Conservation (phyloP, 23 tunicate genomes). For the Trididemnum nubilum region DNA sequence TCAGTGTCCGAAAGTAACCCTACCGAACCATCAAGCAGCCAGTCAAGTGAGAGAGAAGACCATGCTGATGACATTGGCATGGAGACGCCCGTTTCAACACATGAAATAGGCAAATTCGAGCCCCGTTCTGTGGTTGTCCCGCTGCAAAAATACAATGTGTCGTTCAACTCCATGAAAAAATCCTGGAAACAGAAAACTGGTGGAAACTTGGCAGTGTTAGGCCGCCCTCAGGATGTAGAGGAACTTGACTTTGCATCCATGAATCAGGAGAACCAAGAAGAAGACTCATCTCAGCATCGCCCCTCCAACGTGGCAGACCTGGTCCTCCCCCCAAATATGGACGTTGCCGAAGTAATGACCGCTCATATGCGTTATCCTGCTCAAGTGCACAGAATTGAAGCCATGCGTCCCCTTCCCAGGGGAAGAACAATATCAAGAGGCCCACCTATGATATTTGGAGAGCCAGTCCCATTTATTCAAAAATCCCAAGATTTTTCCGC, state of each 20-base stretch:
- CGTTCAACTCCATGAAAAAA: constrained; percentile 35
- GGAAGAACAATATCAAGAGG: constrained; percentile 53
- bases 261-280: background rate
- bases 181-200: constrained; percentile 34
- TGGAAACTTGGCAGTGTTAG: background rate
- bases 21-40: constrained; percentile 59
- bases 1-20: constrained; percentile 25
- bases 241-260: constrained; percentile 11
- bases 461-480: constrained; percentile 48
- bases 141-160: constrained; percentile 39
- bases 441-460: constrained; percentile 67
- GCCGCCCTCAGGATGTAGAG: background rate
- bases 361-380: constrained; percentile 63
- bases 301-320: constrained; percentile 42
- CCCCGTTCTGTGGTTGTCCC: constrained; percentile 63
- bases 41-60: constrained; percentile 43
- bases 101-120: background rate
- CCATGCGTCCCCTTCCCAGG: constrained; percentile 53
- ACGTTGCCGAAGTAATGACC: constrained; percentile 50
- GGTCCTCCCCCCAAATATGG: constrained; percentile 56
- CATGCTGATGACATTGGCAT: background rate
- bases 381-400: constrained; percentile 58
- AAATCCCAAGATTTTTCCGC: constrained; percentile 11
- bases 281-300: background rate
- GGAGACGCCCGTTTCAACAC: background rate